Evolutionary conservation across 1,140 invertebrate genomes (phyloP).

Genomic region (Drosophila quadrilineata): DNA sequence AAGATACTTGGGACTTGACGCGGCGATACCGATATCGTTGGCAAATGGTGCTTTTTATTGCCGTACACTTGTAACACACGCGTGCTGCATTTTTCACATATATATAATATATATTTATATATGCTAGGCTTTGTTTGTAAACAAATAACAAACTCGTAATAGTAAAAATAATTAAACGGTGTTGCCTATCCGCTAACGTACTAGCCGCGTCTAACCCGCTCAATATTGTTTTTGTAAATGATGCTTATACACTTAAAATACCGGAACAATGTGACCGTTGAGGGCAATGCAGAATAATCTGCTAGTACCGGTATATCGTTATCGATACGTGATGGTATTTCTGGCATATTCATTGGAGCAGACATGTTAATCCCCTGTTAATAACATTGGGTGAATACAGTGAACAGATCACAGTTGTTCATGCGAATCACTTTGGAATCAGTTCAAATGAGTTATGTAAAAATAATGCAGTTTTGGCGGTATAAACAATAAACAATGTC

Average conservation of each 20-base stretch:
- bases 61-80: conserved; percentile 32
- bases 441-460: no score
- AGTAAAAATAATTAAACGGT: conserved; percentile 44
- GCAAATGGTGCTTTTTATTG: conserved; percentile 38
- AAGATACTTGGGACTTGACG: not conserved
- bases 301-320: no score
- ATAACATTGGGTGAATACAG: no score
- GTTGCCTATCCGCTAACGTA: conserved; percentile 24
- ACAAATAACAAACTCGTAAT: conserved; percentile 43
- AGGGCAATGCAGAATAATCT: not conserved
- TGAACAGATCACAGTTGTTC: no score
- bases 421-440: no score
- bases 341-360: no score
- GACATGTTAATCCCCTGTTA: no score
- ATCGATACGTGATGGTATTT: conserved; percentile 7
- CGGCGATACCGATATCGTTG: conserved; percentile 25
- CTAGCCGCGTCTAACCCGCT: conserved; percentile 35
- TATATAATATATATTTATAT: no score
- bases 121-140: conserved; percentile 39
- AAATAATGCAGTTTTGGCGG: no score
- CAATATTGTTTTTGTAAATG: conserved; percentile 40
- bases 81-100: conserved; percentile 19
- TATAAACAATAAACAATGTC: not conserved
- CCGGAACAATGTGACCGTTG: conserved; percentile 15
- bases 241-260: conserved; percentile 31